Conservation (phyloP, 2,797 vertebrate species). For the Martes flavigula region DNA sequence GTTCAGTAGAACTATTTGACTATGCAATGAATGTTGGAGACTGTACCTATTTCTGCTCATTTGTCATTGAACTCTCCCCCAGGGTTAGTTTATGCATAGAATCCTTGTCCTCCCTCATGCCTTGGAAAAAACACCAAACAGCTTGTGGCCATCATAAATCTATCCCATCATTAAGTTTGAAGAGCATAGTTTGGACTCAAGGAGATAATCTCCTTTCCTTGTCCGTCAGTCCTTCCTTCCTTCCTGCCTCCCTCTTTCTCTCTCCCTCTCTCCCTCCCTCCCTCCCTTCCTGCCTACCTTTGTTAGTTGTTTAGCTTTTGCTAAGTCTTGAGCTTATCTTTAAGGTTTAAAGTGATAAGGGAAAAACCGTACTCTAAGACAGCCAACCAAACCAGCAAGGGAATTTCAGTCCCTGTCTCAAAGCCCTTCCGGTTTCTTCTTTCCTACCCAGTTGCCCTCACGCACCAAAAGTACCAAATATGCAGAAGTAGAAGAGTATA, state of each 20-base stretch:
- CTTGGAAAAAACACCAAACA: neutral
- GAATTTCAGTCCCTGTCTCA: too few species aligned
- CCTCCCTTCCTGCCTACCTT: too few species aligned
- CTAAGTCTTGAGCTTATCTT: neutral
- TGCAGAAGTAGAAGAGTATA: too few species aligned
- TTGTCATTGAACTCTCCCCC: neutral
- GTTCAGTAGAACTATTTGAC: neutral
- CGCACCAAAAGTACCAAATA: too few species aligned
- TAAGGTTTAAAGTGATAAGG: neutral
- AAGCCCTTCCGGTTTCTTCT: too few species aligned
- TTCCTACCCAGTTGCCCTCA: too few species aligned
- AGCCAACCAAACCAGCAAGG: too few species aligned
- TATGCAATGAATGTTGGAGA: neutral
- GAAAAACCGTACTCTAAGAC: too few species aligned
- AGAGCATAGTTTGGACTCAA: neutral
- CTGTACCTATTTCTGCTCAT: neutral
- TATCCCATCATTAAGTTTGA: neutral
- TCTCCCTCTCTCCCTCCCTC: too few species aligned
- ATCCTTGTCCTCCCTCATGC: neutral
- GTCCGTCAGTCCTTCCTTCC: too few species aligned
- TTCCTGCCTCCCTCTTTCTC: rapidly evolving
- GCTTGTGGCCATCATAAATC: neutral
- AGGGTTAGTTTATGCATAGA: neutral
- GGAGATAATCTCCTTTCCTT: neutral
- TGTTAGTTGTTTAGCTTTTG: neutral